phyloP scores from a whole-genome alignment of 2,888 invertebrate species.

The Melikaiella ostensackeni region DNA sequence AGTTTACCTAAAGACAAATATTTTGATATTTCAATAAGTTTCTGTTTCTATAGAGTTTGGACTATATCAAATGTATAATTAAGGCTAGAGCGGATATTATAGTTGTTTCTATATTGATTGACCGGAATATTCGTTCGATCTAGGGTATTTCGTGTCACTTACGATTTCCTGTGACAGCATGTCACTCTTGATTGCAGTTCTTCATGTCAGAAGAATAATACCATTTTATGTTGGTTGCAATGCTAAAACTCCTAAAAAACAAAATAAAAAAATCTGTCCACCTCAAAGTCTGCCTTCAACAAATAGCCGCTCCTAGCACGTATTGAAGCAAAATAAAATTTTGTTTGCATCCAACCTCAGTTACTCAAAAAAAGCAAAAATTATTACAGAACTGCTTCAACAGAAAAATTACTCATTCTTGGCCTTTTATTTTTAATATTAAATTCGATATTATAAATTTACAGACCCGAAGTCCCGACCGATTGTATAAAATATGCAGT shows the following conservation, averaged over 20 bases:
- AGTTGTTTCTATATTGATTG: slow-evolving; percentile 27
- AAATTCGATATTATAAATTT: no score
- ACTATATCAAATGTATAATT: slow-evolving; percentile 23
- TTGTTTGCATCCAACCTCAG: no score
- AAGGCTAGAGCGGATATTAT: slow-evolving; percentile 24
- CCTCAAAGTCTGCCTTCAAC: no score
- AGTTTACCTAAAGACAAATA: not conserved
- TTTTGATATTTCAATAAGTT: slow-evolving; percentile 5
- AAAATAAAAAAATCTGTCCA: not conserved
- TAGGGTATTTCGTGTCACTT: slow-evolving; percentile 18
- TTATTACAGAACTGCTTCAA: no score
- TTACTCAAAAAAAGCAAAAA: no score
- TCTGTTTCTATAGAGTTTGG: not conserved
- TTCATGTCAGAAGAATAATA: slow-evolving; percentile 22
- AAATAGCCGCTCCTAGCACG: no score
- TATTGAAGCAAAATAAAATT: no score
- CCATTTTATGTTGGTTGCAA: not conserved
- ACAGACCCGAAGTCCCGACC: no score
- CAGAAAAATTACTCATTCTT: no score
- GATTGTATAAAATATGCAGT: no score
- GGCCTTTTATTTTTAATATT: no score
- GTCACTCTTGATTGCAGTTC: slow-evolving; percentile 8
- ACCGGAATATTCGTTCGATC: slow-evolving; percentile 30
- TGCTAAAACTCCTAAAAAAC: not conserved
- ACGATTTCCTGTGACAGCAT: slow-evolving; percentile 5